Conservation (phyloP, 2,113 vertebrate genomes). For the Micronycteris hirsuta region DNA sequence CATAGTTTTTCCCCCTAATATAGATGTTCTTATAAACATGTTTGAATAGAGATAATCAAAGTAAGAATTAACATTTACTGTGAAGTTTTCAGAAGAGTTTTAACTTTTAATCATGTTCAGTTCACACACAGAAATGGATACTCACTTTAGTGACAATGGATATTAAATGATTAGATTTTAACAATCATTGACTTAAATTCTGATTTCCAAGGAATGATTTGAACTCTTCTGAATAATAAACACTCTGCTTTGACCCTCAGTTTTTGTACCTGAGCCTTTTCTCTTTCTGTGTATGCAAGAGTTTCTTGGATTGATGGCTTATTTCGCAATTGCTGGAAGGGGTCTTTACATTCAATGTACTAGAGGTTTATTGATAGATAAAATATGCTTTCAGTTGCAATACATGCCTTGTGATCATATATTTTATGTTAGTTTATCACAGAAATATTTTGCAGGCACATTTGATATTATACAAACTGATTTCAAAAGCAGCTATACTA, state of each 20-base stretch:
- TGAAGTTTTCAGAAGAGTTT: background rate
- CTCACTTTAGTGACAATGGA: background rate
- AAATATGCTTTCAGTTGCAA: background rate
- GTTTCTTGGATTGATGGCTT: conserved; percentile 3
- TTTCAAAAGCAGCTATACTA: background rate
- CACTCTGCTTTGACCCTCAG: background rate
- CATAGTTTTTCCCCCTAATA: rapidly evolving
- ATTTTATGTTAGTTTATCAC: conserved; percentile 24
- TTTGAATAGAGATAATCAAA: background rate
- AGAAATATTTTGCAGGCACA: conserved; percentile 16
- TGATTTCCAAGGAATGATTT: background rate
- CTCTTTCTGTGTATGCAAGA: background rate
- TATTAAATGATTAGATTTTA: background rate
- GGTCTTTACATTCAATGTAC: conserved; percentile 9
- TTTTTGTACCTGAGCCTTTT: background rate
- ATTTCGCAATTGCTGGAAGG: background rate
- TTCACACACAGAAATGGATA: background rate
- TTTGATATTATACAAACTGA: background rate
- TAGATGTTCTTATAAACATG: background rate
- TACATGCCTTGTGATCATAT: background rate
- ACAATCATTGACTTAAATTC: background rate
- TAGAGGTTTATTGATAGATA: conserved; percentile 2
- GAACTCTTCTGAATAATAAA: background rate
- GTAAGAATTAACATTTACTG: background rate
- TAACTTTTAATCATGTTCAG: background rate